Conservation (phyloP, 2,888 invertebrate genomes). For the Phlogophora meticulosa region DNA sequence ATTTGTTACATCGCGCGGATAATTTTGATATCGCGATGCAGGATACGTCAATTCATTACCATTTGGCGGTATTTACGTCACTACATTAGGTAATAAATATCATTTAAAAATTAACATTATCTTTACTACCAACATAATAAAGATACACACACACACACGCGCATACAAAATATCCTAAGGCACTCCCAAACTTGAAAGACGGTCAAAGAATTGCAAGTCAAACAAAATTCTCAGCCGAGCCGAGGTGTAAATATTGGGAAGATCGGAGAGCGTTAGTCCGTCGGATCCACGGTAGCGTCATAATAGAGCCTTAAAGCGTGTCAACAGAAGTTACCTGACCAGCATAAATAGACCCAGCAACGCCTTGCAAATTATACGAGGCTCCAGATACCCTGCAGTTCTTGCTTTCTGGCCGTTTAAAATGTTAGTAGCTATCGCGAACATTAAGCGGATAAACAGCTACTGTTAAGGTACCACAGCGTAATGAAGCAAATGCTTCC, state of each 20-base stretch:
- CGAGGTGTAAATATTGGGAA: slow-evolving; percentile 65
- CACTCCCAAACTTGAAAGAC: slow-evolving; percentile 34
- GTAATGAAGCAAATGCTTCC: slow-evolving; percentile 75
- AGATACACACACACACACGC: neutral
- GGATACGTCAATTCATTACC: too few species aligned
- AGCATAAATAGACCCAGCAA: slow-evolving; percentile 56
- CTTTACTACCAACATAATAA: slow-evolving; percentile 1
- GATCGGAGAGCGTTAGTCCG: slow-evolving; percentile 58
- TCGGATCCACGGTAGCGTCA: slow-evolving; percentile 59
- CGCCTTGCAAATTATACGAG: neutral
- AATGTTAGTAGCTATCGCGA: slow-evolving; percentile 74
- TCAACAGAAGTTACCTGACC: slow-evolving; percentile 72
- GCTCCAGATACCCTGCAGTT: slow-evolving; percentile 30
- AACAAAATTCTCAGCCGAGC: slow-evolving; percentile 46
- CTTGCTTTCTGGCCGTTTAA: slow-evolving; percentile 68
- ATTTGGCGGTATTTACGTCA: too few species aligned
- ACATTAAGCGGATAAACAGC: slow-evolving; percentile 77
- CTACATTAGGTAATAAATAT: neutral
- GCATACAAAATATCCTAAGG: neutral
- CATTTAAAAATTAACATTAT: neutral
- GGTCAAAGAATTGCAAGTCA: slow-evolving; percentile 48
- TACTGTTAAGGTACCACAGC: slow-evolving; percentile 60
- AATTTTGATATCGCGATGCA: too few species aligned
- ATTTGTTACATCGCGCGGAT: too few species aligned
- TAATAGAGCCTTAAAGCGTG: slow-evolving; percentile 77